Percentiles rank a stretch among this genome's conserved stretches.
Conservation (phyloP, 2,113 vertebrate genomes). For the Phalacrocorax brasilianus region DNA sequence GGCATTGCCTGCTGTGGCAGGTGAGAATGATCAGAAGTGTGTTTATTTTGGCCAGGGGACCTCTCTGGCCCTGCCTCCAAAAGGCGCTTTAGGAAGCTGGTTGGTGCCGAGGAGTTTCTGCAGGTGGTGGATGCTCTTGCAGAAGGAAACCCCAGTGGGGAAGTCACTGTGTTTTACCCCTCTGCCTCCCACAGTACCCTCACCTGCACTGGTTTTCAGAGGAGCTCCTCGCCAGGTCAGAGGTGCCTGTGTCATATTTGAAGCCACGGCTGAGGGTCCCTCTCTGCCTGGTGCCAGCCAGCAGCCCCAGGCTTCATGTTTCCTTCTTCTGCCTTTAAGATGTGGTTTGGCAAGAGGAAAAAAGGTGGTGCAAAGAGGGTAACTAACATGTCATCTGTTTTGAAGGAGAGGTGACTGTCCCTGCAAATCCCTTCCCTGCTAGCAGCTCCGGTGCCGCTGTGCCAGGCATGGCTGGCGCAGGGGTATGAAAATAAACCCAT, state of each 20-base stretch:
- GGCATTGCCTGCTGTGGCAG: background rate
- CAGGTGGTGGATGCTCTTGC: background rate
- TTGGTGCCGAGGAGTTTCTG: background rate
- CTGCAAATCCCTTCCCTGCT: rapidly evolving
- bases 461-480: background rate
- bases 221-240: background rate
- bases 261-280: rapidly evolving
- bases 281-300: background rate
- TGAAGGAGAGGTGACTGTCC: background rate
- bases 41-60: background rate
- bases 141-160: background rate
- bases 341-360: background rate
- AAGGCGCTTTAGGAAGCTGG: background rate
- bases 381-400: background rate
- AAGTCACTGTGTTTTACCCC: background rate
- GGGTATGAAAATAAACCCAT: background rate
- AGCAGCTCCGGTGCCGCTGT: background rate
- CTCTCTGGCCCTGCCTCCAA: background rate
- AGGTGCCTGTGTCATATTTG: background rate
- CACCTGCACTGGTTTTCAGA: rapidly evolving
- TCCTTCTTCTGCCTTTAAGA: background rate
- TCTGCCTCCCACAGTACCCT: background rate
- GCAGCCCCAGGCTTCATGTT: background rate
- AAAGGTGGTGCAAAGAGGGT: background rate
- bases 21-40: background rate